A percentile compares a stretch with the other conserved stretches of the same genome.
Evolutionary conservation across 2,797 vertebrate species (phyloP).

Genomic region (Streptopelia turtur): DNA sequence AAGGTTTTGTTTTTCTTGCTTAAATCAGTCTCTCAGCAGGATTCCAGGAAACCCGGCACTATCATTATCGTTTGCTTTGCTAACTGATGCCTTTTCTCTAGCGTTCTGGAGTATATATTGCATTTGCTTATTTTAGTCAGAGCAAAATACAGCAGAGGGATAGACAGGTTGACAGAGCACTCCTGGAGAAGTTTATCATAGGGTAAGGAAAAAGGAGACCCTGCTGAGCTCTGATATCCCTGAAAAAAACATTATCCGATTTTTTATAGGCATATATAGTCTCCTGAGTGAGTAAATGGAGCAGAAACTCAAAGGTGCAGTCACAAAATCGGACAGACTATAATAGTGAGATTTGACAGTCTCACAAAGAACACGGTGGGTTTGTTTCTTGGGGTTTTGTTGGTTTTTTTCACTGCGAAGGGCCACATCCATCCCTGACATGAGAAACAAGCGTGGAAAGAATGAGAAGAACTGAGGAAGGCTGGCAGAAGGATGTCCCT

Average conservation of each 20-base stretch:
- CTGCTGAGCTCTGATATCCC: conserved; percentile 6
- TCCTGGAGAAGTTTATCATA: neutral
- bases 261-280: neutral
- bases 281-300: neutral
- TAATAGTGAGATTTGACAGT: neutral
- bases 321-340: neutral
- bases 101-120: neutral
- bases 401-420: neutral
- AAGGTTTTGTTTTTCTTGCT: conserved; percentile 16
- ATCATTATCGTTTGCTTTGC: neutral
- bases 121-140: conserved; percentile 16
- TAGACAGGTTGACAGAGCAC: neutral
- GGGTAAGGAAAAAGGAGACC: neutral
- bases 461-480: neutral
- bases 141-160: neutral
- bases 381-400: neutral
- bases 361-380: neutral
- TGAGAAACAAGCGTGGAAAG: neutral
- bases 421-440: neutral
- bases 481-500: neutral
- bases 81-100: neutral
- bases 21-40: conserved; percentile 33
- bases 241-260: neutral
- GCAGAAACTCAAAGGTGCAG: neutral
- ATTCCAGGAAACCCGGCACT: neutral